These are phyloP conservation scores for Gonioctena quinquepunctata DNA, from an alignment of 1,140 invertebrate genomes.

Conservation along the genomic window DNA sequence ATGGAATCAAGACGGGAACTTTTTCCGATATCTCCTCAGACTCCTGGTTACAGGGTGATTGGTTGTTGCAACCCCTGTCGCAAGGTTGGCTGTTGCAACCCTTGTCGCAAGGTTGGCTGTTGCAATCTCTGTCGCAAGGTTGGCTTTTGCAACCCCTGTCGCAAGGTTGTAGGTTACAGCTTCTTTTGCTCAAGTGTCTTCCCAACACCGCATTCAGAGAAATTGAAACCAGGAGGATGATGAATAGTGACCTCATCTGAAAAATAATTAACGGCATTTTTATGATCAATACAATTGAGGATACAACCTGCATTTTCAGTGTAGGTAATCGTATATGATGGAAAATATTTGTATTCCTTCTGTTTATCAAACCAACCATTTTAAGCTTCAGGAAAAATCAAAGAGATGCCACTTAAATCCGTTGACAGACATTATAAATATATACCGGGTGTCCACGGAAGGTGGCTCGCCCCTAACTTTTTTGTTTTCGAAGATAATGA, in stretches of 20 bases:
- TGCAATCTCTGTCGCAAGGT: background rate
- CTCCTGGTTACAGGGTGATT: background rate
- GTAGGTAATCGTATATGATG: no score
- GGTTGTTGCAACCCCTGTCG: background rate
- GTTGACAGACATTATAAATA: no score
- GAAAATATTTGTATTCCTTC: no score
- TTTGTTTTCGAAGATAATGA: no score
- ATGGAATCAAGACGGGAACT: background rate
- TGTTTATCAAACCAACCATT: no score
- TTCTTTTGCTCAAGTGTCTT: background rate
- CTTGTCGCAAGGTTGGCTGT: background rate
- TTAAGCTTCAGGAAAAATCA: no score
- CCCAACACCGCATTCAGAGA: background rate
- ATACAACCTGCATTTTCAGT: no score
- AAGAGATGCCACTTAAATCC: no score
- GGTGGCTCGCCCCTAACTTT: no score
- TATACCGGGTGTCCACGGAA: no score
- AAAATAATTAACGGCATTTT: no score
- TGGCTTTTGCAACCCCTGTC: background rate
- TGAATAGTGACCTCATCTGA: background rate
- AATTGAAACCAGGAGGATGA: background rate
- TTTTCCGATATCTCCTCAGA: background rate
- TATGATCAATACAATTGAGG: no score
- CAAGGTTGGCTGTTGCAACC: background rate
- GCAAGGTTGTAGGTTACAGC: background rate